Evolutionary conservation across 2,888 invertebrate genomes (phyloP), one percentile per base, ranked within the genome.

Genomic region (Acleris cristana): DNA sequence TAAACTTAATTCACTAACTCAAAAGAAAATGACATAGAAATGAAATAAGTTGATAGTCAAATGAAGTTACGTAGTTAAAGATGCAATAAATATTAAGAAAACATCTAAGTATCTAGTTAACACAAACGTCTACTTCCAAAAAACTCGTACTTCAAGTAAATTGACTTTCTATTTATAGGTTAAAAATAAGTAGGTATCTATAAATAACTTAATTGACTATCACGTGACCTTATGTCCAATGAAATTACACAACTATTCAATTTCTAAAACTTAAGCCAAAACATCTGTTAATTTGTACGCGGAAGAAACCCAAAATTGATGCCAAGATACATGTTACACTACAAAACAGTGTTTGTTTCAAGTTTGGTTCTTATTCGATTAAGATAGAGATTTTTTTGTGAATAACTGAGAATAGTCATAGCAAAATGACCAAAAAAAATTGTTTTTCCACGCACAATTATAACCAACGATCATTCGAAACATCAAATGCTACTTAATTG

Each of bases 401-500:
- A 18, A n/a, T 14, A 12, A 14, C 2, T 10, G 40, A 57, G 12
- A 53, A 52, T 57, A 52, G 62, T 48, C 18, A 44, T 60, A 69
- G 60, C 64, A 64, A 72, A 65, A 63, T 61, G 70, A 66, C 70
- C 70, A 70, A 78, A 78, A 77, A 40, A 78, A 78, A 79, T 76
- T 74, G 77, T 83, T 87, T 86, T 82, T 84, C 70, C 83, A 85
- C 82, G 83, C 80, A 78, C 79, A 85, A 85, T 85, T 74, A 79
- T 71, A 74, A 71, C 73, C 78, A 65, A 75, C 72, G 77, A 77
- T 75, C 79, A 72, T 74, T 76, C 14, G 57, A 78, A 76, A 78
- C 74, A 81, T 77, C 74, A 76, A 83, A 83, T 79, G 80, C 82
- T 84, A 79, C 80, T 81, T 86, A 86, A 89, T 89, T 87, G 88